Evolutionary conservation across 2,888 invertebrate genomes (phyloP), one percentile per base, ranked within the genome.

Genomic region (Lasioglossum figueresi): DNA sequence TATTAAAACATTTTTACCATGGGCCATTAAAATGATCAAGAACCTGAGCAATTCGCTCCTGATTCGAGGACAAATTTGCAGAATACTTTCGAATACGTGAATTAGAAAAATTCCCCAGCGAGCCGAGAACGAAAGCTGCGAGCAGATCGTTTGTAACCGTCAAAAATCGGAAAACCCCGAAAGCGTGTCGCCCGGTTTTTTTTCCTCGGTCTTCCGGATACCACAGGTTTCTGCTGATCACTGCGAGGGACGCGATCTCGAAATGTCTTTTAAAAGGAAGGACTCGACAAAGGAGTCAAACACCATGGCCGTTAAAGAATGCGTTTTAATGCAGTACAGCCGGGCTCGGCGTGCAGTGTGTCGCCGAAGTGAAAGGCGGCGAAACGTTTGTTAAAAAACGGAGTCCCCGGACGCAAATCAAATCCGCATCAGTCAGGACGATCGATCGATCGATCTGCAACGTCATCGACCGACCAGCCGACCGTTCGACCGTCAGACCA

Each of bases 301-400:
- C 81, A 19, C 31, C 37, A 52, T 59, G 83, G 52, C 80, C 87
- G 82, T 85, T 91, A 87, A 85, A 86, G 86, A 91, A 91, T 83
- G 79, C 88, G 75, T 90, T 91, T 92, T 92, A 89, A 92, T 91
- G 87, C 88, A 92, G 84, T 91, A 83, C 45, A 80, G 66, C 81
- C 77, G 82, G 79, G 31, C 45, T 10, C 59, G 27, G 59, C 23
- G 52, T 63, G 63, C 37, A 56, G 72, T 48, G 48, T 59, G 40
- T n/a, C 79, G 23, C n/a, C 23, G 52, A 0, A 52, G n/a, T 74
- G 83, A 80, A 86, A 88, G 70, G 70, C 34, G 84, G 82, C 71
- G 75, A 89, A 78, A 86, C 48, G 45, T 19, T n/a, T 37, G 43
- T 78, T 59, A 84, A 87, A 83, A 79, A 79, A 27, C 40, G 16